Base-by-base conservation (phyloP, 2,113 vertebrate genomes). In the Tachysurus vachellii region DNA sequence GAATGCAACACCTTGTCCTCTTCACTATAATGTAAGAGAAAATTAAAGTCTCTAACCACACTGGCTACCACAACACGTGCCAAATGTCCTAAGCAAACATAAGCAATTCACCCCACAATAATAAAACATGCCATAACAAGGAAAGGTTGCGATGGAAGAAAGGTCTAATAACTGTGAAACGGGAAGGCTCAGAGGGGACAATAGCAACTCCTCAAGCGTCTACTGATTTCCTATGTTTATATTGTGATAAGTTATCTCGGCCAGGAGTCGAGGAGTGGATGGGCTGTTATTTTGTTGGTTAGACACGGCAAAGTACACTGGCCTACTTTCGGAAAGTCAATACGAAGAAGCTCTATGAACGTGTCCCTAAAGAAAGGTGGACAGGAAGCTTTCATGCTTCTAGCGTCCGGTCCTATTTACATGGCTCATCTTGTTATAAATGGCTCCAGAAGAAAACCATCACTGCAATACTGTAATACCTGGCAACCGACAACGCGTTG, bases 311-410 rank as follows among this genome's bases (percentile, higher is more conserved):
- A 91, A 92, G 91, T 90, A 88, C 83, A 50, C 90, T 93, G 93
- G 91, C 93, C 93, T 93, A 92, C 92, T 83, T 94, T 93, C 87
- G 85, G 21, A 91, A 89, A 92, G 91, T 93, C 91, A 94, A 94
- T 93, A 92, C 23, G 80, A 86, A 56, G 47, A 86, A 88, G 90
- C 88, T 88, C 21, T 89, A 89, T 91, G 85, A 86, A 54, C 3
- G 26, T 61, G 84, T 26, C 16, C 76, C 56, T 84, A 88, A 91
- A 86, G 91, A 89, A 75, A 80, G 86, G 36, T 11, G 21, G 59
- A 89, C 83, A 90, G 91, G 73, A 89, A 91, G 91, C 92, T 91
- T 87, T 88, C 86, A 86, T 87, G 86, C 50, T 85, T 42, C 0
- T 2, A 86, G 71, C 79, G 71, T 85, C 89, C 89, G 85, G 53